Evolutionary conservation across 2,797 vertebrate genomes (phyloP).

Genomic region (Rhinogobio ventralis): DNA sequence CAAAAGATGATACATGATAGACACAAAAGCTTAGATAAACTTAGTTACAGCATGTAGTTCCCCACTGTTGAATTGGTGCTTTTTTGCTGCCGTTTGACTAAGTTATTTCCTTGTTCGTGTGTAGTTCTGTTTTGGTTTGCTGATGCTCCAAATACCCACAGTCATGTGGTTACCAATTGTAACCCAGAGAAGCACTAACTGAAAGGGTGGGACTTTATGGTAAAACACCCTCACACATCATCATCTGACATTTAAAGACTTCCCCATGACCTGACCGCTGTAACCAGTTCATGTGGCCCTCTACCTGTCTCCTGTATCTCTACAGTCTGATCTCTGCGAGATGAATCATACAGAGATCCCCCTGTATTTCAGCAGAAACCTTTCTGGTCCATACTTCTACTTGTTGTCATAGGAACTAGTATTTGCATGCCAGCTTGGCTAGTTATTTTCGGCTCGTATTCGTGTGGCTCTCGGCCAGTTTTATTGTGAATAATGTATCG

Average conservation of each 20-base stretch:
- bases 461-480: not conserved
- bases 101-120: constrained; percentile 40
- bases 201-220: constrained; percentile 15
- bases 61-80: not conserved
- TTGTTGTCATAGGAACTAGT: constrained; percentile 54
- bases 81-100: not conserved
- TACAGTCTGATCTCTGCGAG: not conserved
- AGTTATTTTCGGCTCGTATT: constrained; percentile 30
- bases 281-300: constrained; percentile 8
- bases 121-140: constrained; percentile 30
- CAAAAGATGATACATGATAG: not conserved
- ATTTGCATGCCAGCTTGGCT: constrained; percentile 35
- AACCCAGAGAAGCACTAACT: constrained; percentile 12
- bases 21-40: not conserved
- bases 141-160: constrained; percentile 18
- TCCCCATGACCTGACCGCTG: constrained; percentile 16
- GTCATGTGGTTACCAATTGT: constrained; percentile 32
- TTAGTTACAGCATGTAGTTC: not conserved
- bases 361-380: constrained; percentile 7
- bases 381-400: not conserved
- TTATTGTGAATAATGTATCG: not conserved
- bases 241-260: constrained; percentile 39
- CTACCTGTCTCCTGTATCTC: constrained; percentile 24
- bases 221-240: constrained; percentile 16
- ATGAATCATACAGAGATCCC: constrained; percentile 10